Conservation (phyloP, 2,888 invertebrate genomes). For the Volucella inflata region DNA sequence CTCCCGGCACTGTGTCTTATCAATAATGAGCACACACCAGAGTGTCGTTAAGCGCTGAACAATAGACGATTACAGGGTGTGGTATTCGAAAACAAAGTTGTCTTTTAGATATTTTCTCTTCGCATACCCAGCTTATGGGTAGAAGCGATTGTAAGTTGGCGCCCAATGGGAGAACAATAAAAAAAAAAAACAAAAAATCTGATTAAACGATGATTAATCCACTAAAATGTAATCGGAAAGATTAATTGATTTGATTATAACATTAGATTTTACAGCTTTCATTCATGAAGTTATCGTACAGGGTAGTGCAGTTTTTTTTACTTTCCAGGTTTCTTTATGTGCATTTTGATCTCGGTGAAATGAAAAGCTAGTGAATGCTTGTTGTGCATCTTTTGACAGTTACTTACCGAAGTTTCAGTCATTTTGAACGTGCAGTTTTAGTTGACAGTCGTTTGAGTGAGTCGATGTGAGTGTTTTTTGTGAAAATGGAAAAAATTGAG, state of each 20-base stretch:
- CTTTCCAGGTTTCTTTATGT: too few species aligned
- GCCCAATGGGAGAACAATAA: constrained; percentile 10
- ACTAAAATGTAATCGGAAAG: constrained; percentile 58
- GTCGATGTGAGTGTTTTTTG: too few species aligned
- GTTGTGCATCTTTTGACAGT: too few species aligned
- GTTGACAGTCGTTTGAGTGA: too few species aligned
- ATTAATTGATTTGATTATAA: constrained; percentile 58
- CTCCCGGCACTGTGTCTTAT: constrained; percentile 42
- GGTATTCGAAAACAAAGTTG: constrained; percentile 24
- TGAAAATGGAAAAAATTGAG: too few species aligned
- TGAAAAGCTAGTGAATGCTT: too few species aligned
- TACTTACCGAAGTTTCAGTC: too few species aligned
- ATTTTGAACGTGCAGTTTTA: too few species aligned
- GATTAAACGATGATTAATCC: constrained; percentile 50
- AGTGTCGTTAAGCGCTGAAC: constrained; percentile 56
- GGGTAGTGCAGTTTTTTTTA: constrained; percentile 10
- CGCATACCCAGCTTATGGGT: constrained; percentile 10
- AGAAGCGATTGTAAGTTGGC: constrained; percentile 19
- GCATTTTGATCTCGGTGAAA: too few species aligned
- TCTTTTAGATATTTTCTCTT: constrained; percentile 18
- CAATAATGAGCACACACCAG: constrained; percentile 60
- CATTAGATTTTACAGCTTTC: constrained; percentile 51
- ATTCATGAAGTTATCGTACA: constrained; percentile 50
- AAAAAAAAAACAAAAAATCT: constrained; percentile 17
- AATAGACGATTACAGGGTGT: constrained; percentile 57